Base-by-base conservation (phyloP, 2,888 invertebrate genomes). In the Sphaeridia pumilis region DNA sequence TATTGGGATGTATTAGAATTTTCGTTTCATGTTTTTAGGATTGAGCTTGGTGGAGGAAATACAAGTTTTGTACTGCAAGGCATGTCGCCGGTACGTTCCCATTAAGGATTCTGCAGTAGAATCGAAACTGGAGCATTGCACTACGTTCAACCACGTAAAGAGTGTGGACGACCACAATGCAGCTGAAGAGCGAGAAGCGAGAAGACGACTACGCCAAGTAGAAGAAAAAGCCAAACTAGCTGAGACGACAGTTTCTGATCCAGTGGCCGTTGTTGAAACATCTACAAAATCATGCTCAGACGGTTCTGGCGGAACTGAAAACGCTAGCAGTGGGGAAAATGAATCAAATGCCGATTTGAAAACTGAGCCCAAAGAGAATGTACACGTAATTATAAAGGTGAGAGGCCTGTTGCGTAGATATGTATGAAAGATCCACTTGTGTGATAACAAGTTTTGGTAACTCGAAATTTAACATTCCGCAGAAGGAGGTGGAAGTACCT, bases 71-170 rank as follows among this genome's bases (percentile, higher is more conserved):
- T 63, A 56, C 46, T 65, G 65, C 42, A 61, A 55, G 49, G 65
- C 60, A 2, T 65, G 65, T 44, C 45, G 52, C 25, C 59, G 65
- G 12, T 65, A 63, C 46, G 55, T 65, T 38, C 63, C 65, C 2
- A 63, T 65, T n/a, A 56, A 58, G 35, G 64, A 60, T 4, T 52
- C 58, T 28, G 25, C 31, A 5, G 59, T 59, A 5, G 62, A 62
- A 27, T 55, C 61, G 1, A 61, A 57, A 50, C 48, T 49, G 14
- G 49, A 52, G 7, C 65, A 65, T 44, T 63, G 65, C 52, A 55
- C 61, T 55, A 65, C 61, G 14, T 52, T 65, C 26, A 54, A 57
- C 41, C 65, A 65, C 46, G 43, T 65, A 3, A 63, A 63, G 41
- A 47, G 43, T 24, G 65, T 65, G 14, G 63, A 65, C 35, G 65